Base-by-base conservation (phyloP, 2,113 vertebrate species). In the Hippocampus guttulatus region DNA sequence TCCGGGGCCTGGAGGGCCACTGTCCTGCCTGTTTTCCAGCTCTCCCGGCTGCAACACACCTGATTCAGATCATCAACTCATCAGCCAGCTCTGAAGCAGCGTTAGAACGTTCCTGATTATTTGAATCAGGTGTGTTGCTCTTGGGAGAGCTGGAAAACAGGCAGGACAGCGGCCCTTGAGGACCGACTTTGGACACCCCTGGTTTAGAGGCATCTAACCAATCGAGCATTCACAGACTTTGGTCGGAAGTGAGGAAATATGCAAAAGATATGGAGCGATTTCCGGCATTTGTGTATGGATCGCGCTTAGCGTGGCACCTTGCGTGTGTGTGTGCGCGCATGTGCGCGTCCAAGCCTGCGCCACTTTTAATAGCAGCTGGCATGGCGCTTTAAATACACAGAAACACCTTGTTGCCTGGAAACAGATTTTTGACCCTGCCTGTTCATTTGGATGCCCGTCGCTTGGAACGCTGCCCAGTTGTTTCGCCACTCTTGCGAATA, bases 401-500 rank as follows among this genome's bases (percentile, higher is more conserved):
- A 75, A 82, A 77, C 75, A 77, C 85, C 89, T 85, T 77, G 85
- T 90, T 89, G 85, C 87, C 88, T 88, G 85, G 87, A 87, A 88
- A 90, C 88, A 86, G 81, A 86, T 85, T 88, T 84, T 80, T 90
- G 86, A 89, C 89, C 89, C 84, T 79, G 80, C 68, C 81, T 82
- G 77, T 83, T 88, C 85, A 86, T 78, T 83, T 80, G 71, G 55
- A 80, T 84, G 86, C 77, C 81, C 82, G 83, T 85, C 83, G 80
- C 81, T 86, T 88, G 86, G 86, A 85, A 79, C 61, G 74, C 86
- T 87, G 88, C 87, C 77, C 54, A 84, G 75, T 80, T 11, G 76
- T 84, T 79, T 88, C 79, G 73, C 64, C 83, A 45, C 76, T 70
- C 84, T 80, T 18, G 84, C 79, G 79, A 84, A 76, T 85, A 85